Evolutionary conservation across 2,113 vertebrate species (phyloP).

Genomic region (Hippocampus abdominalis): DNA sequence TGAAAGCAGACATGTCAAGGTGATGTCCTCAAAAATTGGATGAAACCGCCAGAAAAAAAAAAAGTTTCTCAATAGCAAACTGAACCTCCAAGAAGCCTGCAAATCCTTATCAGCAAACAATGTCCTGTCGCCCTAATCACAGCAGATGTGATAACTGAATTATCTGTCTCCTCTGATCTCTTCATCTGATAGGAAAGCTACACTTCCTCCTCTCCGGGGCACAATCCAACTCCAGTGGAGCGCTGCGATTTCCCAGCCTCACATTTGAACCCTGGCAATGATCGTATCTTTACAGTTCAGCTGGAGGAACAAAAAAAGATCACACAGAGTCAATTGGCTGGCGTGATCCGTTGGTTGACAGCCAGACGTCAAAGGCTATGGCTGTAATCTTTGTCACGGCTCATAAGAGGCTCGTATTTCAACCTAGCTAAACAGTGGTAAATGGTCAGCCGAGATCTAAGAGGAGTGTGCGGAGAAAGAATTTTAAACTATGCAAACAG

Average conservation of each 20-base stretch:
- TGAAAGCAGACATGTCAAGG: conserved; percentile 15
- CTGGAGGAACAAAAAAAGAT: conserved; percentile 49
- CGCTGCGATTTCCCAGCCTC: conserved; percentile 54
- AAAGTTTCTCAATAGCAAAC: conserved; percentile 31
- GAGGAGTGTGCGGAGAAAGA: not conserved
- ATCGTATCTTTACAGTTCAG: conserved; percentile 62
- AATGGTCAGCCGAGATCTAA: conserved; percentile 37
- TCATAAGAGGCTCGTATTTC: conserved; percentile 43
- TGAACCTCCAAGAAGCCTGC: conserved; percentile 35
- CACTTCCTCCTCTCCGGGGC: conserved; percentile 68
- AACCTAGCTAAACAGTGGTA: conserved; percentile 27
- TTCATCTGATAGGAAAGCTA: conserved; percentile 61
- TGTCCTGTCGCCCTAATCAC: conserved; percentile 63
- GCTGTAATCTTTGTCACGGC: conserved; percentile 52
- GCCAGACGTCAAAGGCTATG: conserved; percentile 41
- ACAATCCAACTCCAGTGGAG: conserved; percentile 63
- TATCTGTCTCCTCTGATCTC: conserved; percentile 71
- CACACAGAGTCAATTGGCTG: conserved; percentile 58
- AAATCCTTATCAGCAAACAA: conserved; percentile 63
- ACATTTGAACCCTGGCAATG: conserved; percentile 56
- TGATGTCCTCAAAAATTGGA: conserved; percentile 17
- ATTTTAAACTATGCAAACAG: not conserved
- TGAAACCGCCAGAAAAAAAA: not conserved
- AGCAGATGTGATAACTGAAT: conserved; percentile 71
- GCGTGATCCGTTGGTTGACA: conserved; percentile 49